Evolutionary conservation across 1,140 invertebrate species (phyloP), one percentile per base, ranked within the genome.

Genomic region (Amyelois transitella): DNA sequence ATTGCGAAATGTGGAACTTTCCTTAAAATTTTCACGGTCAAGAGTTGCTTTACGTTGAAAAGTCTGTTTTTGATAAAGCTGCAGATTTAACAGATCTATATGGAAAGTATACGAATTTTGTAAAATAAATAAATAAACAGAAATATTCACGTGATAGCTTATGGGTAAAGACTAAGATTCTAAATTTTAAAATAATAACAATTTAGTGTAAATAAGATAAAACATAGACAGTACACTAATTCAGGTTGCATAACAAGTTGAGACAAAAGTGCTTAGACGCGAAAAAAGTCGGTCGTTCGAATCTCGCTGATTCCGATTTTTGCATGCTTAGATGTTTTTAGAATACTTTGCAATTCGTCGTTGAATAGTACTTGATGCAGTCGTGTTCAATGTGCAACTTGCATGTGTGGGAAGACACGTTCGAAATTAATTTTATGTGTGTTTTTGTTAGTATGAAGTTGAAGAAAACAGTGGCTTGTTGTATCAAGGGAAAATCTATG

Each of bases 401-500:
- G 57, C 68, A 66, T 62, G 28, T 49, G 44, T 65, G 48, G 14
- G 19, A 38, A 43, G 12, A 49, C 24, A 47, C 32, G 32, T 38
- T 14, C 32, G 32, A 43, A 55, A 47, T 48, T 45, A 45, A 51
- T 44, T 51, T 55, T 60, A 51, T 43, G 44, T 55, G 50, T 43
- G 20, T 48, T 58, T 18, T 28, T 43, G 66, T 75, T 67, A 72
- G 77, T 72, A 87, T 87, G 81, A 87, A 85, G 72, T 68, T 87
- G 25, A 85, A 81, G 65, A 85, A 75, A 70, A 82, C 80, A 22
- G 79, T 87, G 72, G 78, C 73, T 53, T 83, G 67, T 57, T 87
- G 77, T 58, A 64, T 87, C 53, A 70, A 71, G 55, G 81, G 81
- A 32, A 85, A 85, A 60, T 66, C 75, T 12, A 69, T 82, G 20